Evolutionary conservation across 2,888 invertebrate species (phyloP), one percentile per base, ranked within the genome.

Genomic region (Brachyopa scutellaris): DNA sequence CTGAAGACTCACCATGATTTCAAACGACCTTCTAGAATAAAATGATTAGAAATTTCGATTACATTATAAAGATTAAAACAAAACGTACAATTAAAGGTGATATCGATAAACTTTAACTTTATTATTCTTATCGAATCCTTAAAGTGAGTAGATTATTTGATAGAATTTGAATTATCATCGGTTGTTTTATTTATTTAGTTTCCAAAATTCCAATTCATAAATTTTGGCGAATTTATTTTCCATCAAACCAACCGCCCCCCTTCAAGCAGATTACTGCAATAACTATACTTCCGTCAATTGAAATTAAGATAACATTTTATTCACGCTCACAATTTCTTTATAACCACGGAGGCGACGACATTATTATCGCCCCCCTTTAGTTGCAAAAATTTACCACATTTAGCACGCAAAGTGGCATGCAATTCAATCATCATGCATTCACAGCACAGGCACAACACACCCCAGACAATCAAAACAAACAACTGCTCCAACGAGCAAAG

Each of bases 201-300:
- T n/a, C n/a, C n/a, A n/a, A n/a, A n/a, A n/a, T n/a, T n/a, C n/a
- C n/a, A n/a, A n/a, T n/a, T n/a, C n/a, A n/a, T n/a, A n/a, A n/a
- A n/a, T n/a, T n/a, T n/a, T n/a, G n/a, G n/a, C n/a, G 26, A 6
- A 73, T 38, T 64, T 49, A 29, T 38, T 57, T 29, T 49, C 31
- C 45, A 74, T 66, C 57, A 49, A 57, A 26, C 33, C 55, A 53
- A 15, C n/a, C 36, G 57, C 53, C 31, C 74, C 57, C 57, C 67
- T 77, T 62, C 64, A 64, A 55, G 62, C n/a, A n/a, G n/a, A n/a
- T n/a, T n/a, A n/a, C n/a, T n/a, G n/a, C n/a, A n/a, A n/a, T n/a
- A n/a, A n/a, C n/a, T 55, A 51, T 45, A 79, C 73, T 79, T 79
- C 79, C 79, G 79, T 45, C 73, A 79, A 67, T 73, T 74, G 74